A percentile compares a stretch with the other conserved stretches of the same genome.
Evolutionary conservation across 2,888 invertebrate species (phyloP).

Genomic region (Cecidostiba fungosa): DNA sequence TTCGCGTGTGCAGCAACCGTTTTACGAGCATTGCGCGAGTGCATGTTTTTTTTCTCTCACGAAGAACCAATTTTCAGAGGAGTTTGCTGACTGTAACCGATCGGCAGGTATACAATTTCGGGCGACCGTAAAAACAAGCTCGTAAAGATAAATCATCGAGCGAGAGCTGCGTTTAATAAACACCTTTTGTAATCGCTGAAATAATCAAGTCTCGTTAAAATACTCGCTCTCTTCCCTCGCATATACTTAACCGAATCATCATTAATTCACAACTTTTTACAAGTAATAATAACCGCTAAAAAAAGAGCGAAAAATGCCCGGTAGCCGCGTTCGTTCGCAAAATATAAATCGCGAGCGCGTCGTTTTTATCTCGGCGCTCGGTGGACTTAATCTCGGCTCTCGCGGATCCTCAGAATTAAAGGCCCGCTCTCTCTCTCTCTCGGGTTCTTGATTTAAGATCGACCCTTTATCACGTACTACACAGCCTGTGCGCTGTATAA

Average conservation of each 20-base stretch:
- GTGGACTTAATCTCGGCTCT: constrained; percentile 46
- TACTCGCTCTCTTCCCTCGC: no score
- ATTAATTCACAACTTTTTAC: not conserved
- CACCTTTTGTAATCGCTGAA: constrained; percentile 37
- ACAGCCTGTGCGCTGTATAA: constrained; percentile 35
- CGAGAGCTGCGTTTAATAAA: constrained; percentile 22
- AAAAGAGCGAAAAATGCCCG: constrained; percentile 13
- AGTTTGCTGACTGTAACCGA: not conserved
- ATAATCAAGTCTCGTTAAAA: constrained; percentile 53
- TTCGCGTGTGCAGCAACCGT: not conserved
- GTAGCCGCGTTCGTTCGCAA: constrained; percentile 25
- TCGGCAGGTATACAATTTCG: not conserved
- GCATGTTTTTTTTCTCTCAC: not conserved
- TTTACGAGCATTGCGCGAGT: not conserved
- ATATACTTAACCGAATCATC: not conserved
- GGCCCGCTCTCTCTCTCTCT: constrained; percentile 45
- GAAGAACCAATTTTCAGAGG: not conserved
- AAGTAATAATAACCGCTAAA: not conserved
- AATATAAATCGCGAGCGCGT: constrained; percentile 39
- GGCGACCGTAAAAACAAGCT: not conserved
- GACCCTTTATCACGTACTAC: constrained; percentile 46
- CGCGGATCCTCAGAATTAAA: constrained; percentile 58
- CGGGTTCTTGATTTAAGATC: constrained; percentile 65
- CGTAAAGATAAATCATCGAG: constrained; percentile 12
- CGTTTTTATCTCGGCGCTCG: constrained; percentile 45